phyloP scores from a whole-genome alignment of 2,888 invertebrate species.

The Bellardia pandia region DNA sequence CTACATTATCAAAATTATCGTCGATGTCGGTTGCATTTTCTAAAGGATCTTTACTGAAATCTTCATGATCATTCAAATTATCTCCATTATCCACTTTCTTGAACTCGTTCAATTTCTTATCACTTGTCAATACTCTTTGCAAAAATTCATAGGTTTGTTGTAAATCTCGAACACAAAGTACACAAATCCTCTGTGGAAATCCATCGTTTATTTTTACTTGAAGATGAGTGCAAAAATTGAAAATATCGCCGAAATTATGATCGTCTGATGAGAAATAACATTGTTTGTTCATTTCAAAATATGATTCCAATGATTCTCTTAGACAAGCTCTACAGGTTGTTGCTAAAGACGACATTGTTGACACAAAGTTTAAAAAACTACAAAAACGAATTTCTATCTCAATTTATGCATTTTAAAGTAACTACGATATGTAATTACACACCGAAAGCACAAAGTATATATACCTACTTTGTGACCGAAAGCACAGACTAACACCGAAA shows the following conservation, averaged over 20 bases:
- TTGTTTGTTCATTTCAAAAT: slow-evolving; percentile 50
- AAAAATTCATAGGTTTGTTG: slow-evolving; percentile 75
- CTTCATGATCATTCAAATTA: background rate
- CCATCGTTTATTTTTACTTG: slow-evolving; percentile 71
- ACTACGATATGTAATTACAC: background rate
- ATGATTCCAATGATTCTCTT: slow-evolving; percentile 43
- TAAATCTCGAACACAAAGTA: slow-evolving; percentile 71
- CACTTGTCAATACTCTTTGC: slow-evolving; percentile 65
- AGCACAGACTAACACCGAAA: too few species aligned
- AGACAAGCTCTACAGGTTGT: slow-evolving; percentile 61
- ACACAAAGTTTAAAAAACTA: background rate
- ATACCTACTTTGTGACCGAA: too few species aligned
- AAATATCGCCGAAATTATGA: slow-evolving; percentile 73
- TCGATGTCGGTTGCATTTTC: slow-evolving; percentile 75
- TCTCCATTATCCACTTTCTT: background rate
- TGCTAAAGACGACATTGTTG: slow-evolving; percentile 11
- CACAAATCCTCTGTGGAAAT: slow-evolving; percentile 75
- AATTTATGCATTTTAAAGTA: background rate
- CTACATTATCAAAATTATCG: slow-evolving; percentile 37
- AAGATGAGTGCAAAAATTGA: slow-evolving; percentile 76
- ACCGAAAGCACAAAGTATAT: too few species aligned
- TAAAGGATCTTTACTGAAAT: slow-evolving; percentile 74
- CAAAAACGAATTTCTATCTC: background rate
- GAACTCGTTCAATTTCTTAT: slow-evolving; percentile 31
- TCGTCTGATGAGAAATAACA: slow-evolving; percentile 43